Evolutionary conservation across 1,140 invertebrate species (phyloP).

Genomic region (Ericerus pela): DNA sequence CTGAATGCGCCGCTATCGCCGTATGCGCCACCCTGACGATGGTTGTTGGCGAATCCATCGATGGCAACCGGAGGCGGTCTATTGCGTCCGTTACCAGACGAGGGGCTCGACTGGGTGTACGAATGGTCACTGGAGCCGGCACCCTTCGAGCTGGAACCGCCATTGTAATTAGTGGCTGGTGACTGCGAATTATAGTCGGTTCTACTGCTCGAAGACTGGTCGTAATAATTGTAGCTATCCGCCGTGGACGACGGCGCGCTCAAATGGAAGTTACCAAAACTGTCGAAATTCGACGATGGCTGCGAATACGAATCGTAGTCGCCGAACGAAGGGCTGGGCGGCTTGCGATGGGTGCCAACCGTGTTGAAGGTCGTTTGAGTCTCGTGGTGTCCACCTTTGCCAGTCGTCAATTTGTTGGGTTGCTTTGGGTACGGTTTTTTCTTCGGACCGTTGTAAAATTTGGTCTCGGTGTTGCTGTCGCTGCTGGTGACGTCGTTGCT

Average conservation of each 20-base stretch:
- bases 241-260: background rate
- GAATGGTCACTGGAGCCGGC: too few relatives aligned
- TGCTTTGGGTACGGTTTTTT: too few relatives aligned
- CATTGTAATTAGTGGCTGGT: too few relatives aligned
- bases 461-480: background rate
- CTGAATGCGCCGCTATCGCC: background rate
- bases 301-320: background rate
- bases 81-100: background rate
- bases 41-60: background rate
- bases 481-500: background rate
- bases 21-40: background rate
- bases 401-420: too few relatives aligned
- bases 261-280: background rate
- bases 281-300: background rate
- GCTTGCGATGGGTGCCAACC: background rate
- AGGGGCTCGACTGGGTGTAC: too few relatives aligned
- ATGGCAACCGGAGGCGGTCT: background rate
- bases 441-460: slow-evolving; percentile 2
- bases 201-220: too few relatives aligned
- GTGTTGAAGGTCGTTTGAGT: background rate
- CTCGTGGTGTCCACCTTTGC: background rate
- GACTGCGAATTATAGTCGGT: too few relatives aligned
- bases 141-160: too few relatives aligned
- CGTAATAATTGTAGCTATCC: too few relatives aligned
- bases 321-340: background rate